Evolutionary conservation across 2,888 invertebrate genomes (phyloP), one percentile per base, ranked within the genome.

Genomic region (Latrodectus elegans): DNA sequence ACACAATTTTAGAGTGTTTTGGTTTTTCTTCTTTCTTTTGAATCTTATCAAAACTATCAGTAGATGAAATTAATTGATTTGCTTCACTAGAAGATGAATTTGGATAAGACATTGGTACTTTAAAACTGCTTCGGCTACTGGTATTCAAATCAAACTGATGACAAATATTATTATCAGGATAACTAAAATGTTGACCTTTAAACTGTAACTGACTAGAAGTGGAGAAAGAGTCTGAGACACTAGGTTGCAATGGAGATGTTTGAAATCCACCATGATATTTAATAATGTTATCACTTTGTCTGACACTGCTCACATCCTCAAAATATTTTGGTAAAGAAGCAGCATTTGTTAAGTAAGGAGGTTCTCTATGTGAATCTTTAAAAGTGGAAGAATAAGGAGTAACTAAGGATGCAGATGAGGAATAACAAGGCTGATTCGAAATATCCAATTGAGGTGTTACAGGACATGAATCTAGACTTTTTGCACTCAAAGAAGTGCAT

Each of bases 291-390:
- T 60, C n/a, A 60, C 49, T 73, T 9, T 74, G 65, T 26, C 38
- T 51, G 9, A 81, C 26, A 14, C 73, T 81, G 38, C 81, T 81
- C 17, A 81, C n/a, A 53, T 81, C 81, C n/a, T 53, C 51, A n/a
- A 81, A 81, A 53, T 81, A 81, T 67, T 81, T 67, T n/a, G 81
- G 65, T 52, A 81, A 17, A 22, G 72, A 8, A 6, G 12, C 22
- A 4, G 68, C 15, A 17, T n/a, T 67, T 15, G 73, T 53, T 11
- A 80, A 64, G 72, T 64, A 55, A 6, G 60, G 73, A 11, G 60
- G 72, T 10, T 15, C 38, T 10, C 38, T 51, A 17, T 52, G 38
- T 9, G 67, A 51, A 38, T 22, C 51, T 52, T 49, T 38, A 26
- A 72, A 72, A 38, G 73, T 81, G 10, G 73, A 73, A 3, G 73